Evolutionary conservation across 1,140 invertebrate genomes (phyloP), one percentile per base, ranked within the genome.

Genomic region (Macrosteles quadrilineatus): DNA sequence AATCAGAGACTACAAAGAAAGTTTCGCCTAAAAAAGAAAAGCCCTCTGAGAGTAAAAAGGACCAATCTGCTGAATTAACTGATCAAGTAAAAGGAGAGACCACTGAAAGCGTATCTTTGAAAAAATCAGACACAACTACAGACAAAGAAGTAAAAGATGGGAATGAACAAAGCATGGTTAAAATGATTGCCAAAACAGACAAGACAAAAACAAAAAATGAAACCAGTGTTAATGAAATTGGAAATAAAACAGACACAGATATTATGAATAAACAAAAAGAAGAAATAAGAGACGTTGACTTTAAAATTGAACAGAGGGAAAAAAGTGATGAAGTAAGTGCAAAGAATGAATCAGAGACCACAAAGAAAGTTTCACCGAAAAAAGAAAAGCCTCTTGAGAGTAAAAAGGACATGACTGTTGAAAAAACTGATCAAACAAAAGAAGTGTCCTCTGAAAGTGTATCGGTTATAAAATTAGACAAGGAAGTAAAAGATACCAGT

Each of bases 391-490:
- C 17, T 9, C 9, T 11, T 43, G 36, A 43, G 17, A n/a, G n/a
- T n/a, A 17, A 43, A 43, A 43, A 43, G 17, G 6, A 3, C 6
- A 19, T 19, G 3, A 50, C 21, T 50, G 68, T 73, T 19, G 9
- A 17, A 9, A 43, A 43, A 43, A 43, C 17, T 31, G 67, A 79
- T 70, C 71, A 75, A 69, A 71, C 72, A 67, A 71, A 55, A 25
- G 57, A 72, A 67, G 67, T 71, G 29, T 70, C 77, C 70, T 57
- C 64, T 40, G 47, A 76, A 65, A 57, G 68, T n/a, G n/a, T n/a
- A n/a, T n/a, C n/a, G n/a, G n/a, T n/a, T 66, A 62, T 68, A 67
- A 53, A 55, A 73, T 74, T 70, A 70, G 77, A 73, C 71, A 73
- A 73, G 71, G 72, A 72, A 69, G 69, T 70, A 59, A 65, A 77